Evolutionary conservation across 2,888 invertebrate genomes (phyloP).

Genomic region (Oscheius onirici): DNA sequence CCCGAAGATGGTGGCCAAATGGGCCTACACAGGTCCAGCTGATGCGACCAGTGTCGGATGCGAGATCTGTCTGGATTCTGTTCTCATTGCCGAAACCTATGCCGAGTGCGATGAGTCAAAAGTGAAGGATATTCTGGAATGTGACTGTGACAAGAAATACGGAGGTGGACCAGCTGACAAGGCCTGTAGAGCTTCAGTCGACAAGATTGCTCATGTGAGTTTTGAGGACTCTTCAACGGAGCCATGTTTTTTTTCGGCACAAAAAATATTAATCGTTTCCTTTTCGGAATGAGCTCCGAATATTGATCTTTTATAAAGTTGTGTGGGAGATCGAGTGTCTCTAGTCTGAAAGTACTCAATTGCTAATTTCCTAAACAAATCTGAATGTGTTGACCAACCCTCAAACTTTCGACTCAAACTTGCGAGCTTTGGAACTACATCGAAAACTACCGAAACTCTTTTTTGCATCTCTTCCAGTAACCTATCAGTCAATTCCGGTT

Average conservation of each 20-base stretch:
- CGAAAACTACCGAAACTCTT: background rate
- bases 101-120: conserved; percentile 16
- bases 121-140: conserved; percentile 3
- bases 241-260: too few species aligned
- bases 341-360: too few species aligned
- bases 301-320: too few species aligned
- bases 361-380: too few species aligned
- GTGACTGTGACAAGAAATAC: conserved; percentile 13
- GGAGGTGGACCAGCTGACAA: conserved; percentile 6
- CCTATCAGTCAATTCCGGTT: background rate
- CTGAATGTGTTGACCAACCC: too few species aligned
- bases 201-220: conserved; percentile 29
- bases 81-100: conserved; percentile 2
- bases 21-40: background rate
- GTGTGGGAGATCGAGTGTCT: too few species aligned
- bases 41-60: background rate
- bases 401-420: too few species aligned
- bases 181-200: conserved; percentile 17
- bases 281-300: too few species aligned
- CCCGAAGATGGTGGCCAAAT: background rate
- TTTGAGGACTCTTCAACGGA: too few species aligned
- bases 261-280: too few species aligned
- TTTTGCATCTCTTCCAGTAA: background rate
- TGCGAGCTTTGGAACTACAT: too few species aligned
- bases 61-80: background rate